phyloP scores from a whole-genome alignment of 2,797 vertebrate genomes.

The Eulemur rubriventer region DNA sequence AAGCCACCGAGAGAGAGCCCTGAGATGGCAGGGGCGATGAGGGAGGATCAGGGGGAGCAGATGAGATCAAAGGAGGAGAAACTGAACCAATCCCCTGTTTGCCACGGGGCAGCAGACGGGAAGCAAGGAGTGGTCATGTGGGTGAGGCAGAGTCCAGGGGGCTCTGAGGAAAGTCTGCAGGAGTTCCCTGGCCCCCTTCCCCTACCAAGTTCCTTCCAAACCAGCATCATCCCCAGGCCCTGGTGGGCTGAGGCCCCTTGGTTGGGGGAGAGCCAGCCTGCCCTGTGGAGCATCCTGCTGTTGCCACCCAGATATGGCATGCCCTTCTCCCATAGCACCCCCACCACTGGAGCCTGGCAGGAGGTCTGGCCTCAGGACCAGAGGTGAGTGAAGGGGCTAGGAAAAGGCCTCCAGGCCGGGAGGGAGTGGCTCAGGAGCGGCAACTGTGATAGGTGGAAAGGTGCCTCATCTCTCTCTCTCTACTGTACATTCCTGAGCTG shows the following conservation, averaged over 20 bases:
- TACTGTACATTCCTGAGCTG: background rate
- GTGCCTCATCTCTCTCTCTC: background rate
- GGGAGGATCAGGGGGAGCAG: background rate
- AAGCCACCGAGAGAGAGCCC: background rate
- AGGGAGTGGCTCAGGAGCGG: conserved; percentile 3
- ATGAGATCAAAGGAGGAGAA: background rate
- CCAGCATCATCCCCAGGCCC: conserved; percentile 29
- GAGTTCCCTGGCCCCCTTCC: conserved; percentile 34
- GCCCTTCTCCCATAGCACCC: conserved; percentile 55
- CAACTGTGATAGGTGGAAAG: background rate
- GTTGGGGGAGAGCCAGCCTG: conserved; percentile 39
- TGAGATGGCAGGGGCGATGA: background rate
- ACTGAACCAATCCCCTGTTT: background rate
- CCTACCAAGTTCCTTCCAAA: conserved; percentile 34
- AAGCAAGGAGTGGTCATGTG: conserved; percentile 7
- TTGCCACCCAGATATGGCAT: conserved; percentile 61
- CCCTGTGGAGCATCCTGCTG: conserved; percentile 70
- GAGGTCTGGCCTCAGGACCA: conserved; percentile 77
- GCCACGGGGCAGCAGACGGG: background rate
- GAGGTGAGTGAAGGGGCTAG: conserved; percentile 83
- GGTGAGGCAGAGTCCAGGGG: background rate
- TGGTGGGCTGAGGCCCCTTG: conserved; percentile 59
- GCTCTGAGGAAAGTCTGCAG: conserved; percentile 34
- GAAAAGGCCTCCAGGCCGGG: conserved; percentile 51
- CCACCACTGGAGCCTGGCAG: conserved; percentile 58